Evolutionary conservation across 2,888 invertebrate species (phyloP).

Genomic region (Eupithecia subumbrata): DNA sequence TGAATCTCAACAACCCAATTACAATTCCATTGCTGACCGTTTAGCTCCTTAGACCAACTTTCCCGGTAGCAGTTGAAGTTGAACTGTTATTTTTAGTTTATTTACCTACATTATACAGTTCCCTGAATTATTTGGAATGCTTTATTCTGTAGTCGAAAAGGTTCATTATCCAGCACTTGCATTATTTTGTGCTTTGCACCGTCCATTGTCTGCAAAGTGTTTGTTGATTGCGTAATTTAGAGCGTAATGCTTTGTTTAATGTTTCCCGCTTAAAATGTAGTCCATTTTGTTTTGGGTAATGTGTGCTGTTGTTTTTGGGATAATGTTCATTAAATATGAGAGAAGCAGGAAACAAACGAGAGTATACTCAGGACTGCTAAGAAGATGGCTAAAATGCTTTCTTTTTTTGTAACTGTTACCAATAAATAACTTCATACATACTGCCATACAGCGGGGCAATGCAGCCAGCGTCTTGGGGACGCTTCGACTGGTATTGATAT

Average conservation of each 20-base stretch:
- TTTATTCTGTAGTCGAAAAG: neutral
- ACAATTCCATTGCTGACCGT: neutral
- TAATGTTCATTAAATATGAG: constrained; percentile 9
- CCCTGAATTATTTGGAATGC: neutral
- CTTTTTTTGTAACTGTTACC: neutral
- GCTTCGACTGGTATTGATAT: no score
- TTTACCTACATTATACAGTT: neutral
- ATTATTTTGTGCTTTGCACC: constrained; percentile 31
- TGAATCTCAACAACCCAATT: neutral
- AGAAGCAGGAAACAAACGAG: neutral
- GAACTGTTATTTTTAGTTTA: neutral
- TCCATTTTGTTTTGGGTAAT: constrained; percentile 17
- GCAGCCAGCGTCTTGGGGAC: no score
- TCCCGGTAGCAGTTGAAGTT: neutral
- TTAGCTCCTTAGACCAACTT: neutral
- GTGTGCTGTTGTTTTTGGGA: constrained; percentile 3
- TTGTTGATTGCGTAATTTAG: constrained; percentile 33
- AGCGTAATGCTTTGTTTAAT: constrained; percentile 31
- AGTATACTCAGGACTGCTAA: neutral
- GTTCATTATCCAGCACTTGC: constrained; percentile 31
- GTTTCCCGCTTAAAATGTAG: constrained; percentile 24
- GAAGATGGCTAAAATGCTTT: neutral
- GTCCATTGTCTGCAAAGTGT: constrained; percentile 31
- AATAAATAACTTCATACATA: neutral
- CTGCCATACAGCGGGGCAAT: no score